These are phyloP conservation scores for Phenganax marumi DNA, from an alignment of 92 coral and sea anemone genomes.

Conservation along the genomic window DNA sequence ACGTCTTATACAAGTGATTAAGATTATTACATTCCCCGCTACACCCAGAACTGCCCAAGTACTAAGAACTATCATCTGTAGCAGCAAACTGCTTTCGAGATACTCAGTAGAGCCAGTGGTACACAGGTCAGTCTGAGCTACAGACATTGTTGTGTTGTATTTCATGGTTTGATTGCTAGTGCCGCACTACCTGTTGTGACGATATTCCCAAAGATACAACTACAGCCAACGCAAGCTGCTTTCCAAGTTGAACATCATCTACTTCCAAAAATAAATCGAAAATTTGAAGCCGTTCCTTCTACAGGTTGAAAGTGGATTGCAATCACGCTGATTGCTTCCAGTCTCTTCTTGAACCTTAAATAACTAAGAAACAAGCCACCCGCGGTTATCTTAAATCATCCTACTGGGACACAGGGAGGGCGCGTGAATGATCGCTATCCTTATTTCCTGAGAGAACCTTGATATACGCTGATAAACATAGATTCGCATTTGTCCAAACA, in stretches of 20 bases:
- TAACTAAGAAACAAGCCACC: constrained; percentile 9
- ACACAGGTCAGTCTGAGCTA: not conserved
- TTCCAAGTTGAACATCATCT: not conserved
- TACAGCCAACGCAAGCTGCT: not conserved
- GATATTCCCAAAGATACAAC: not conserved
- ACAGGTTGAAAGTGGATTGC: constrained; percentile 17
- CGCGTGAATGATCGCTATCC: constrained; percentile 21
- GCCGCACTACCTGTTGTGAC: not conserved
- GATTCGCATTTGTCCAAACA: not conserved
- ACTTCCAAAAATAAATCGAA: not conserved
- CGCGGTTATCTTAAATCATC: constrained; percentile 30
- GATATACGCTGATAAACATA: not conserved
- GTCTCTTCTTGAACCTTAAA: not conserved
- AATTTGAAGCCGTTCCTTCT: not conserved
- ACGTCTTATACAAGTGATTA: constrained; percentile 18
- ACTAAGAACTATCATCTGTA: constrained; percentile 38
- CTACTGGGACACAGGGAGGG: constrained; percentile 16
- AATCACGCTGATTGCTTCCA: constrained; percentile 7
- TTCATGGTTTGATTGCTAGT: constrained; percentile 10
- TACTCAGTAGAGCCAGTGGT: not conserved
- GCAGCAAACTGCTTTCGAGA: constrained; percentile 38
- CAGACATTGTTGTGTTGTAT: constrained; percentile 15
- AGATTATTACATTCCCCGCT: constrained; percentile 18
- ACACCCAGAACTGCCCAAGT: constrained; percentile 14
- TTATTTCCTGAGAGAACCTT: constrained; percentile 21